Evolutionary conservation across 2,888 invertebrate species (phyloP).

Genomic region (Monochamus alternatus): DNA sequence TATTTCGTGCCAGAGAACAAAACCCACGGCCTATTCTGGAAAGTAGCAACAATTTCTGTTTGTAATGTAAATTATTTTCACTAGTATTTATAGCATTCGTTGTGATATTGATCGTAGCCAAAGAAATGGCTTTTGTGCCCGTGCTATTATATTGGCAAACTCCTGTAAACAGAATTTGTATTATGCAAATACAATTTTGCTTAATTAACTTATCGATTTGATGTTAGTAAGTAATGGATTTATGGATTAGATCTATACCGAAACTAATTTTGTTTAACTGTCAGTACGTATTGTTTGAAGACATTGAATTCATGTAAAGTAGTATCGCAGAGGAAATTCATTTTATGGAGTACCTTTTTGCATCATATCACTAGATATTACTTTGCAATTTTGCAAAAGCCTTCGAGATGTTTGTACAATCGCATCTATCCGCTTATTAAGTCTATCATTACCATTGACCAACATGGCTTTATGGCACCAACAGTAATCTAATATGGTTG

Average conservation of each 20-base stretch:
- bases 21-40: neutral
- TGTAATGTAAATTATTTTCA: slow-evolving; percentile 11
- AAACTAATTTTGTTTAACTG: no score
- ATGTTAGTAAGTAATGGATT: neutral
- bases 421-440: no score
- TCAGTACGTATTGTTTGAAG: neutral
- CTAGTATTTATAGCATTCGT: slow-evolving; percentile 13
- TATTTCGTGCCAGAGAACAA: neutral
- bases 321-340: neutral
- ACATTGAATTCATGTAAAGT: neutral
- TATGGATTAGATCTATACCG: no score
- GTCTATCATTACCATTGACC: no score
- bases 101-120: slow-evolving; percentile 3
- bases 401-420: no score
- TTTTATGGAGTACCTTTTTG: no score
- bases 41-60: neutral
- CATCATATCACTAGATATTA: no score
- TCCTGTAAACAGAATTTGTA: slow-evolving; percentile 24
- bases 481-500: no score
- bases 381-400: no score
- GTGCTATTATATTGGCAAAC: slow-evolving; percentile 8
- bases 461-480: no score
- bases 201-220: slow-evolving; percentile 23
- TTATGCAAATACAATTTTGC: slow-evolving; percentile 20
- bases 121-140: neutral